phyloP scores from a whole-genome alignment of 2,888 invertebrate species.

The Pelosia muscerda region DNA sequence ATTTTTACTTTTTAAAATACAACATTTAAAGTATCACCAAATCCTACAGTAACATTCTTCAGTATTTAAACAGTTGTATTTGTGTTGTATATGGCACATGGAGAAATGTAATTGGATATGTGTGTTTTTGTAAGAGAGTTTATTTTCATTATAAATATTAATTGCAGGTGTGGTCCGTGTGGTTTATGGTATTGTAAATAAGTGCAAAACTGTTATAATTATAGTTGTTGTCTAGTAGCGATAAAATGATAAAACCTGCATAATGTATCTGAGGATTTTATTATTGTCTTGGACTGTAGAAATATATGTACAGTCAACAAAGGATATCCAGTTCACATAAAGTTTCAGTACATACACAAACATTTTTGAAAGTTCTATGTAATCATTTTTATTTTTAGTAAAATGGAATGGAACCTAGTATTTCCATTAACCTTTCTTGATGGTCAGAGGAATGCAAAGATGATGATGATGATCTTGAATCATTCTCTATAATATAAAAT shows the following conservation, averaged over 20 bases:
- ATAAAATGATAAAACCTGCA: background rate
- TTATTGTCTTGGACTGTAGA: background rate
- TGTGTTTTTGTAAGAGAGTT: background rate
- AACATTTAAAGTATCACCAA: background rate
- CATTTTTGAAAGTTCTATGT: too few species aligned
- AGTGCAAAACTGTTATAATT: background rate
- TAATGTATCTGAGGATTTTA: background rate
- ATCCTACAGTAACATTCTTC: background rate
- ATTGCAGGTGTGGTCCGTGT: background rate
- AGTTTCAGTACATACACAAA: too few species aligned
- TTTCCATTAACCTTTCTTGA: too few species aligned
- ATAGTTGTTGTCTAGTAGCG: background rate
- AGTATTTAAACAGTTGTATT: constrained; percentile 2
- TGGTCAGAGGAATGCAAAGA: too few species aligned
- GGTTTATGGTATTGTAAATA: background rate
- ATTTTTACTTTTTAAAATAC: background rate
- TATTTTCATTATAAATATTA: background rate
- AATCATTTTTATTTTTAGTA: too few species aligned
- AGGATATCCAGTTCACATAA: too few species aligned
- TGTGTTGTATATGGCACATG: background rate
- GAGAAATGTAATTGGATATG: background rate
- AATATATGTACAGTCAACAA: too few species aligned
- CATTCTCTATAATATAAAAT: too few species aligned
- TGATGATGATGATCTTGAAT: too few species aligned
- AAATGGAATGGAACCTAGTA: too few species aligned